phyloP scores from a whole-genome alignment of 2,888 invertebrate species.

The Oxyteleia sp. region DNA sequence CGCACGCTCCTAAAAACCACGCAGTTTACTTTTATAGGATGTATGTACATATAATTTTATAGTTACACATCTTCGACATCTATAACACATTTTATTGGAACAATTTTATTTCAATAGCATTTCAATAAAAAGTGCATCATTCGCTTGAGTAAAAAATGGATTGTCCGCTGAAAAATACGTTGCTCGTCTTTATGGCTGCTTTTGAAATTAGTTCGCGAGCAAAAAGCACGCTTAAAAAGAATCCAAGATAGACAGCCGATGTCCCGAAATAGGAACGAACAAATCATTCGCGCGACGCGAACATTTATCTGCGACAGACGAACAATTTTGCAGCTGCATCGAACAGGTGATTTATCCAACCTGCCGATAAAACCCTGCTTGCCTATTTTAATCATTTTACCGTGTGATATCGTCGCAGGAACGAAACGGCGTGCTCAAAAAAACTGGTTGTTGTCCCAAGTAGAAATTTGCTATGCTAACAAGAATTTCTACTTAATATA shows the following conservation, averaged over 20 bases:
- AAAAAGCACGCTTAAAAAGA: not conserved
- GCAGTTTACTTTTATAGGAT: not conserved
- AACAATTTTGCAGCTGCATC: conserved; percentile 34
- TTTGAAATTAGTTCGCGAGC: conserved; percentile 6
- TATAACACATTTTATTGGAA: not conserved
- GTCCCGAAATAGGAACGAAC: conserved; percentile 22
- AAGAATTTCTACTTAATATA: no score
- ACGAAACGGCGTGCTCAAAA: no score
- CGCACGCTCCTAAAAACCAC: not conserved
- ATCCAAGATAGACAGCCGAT: conserved; percentile 22
- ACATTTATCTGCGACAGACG: conserved; percentile 34
- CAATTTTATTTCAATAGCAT: conserved; percentile 14
- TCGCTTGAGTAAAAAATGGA: conserved; percentile 1
- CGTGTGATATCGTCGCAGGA: conserved; percentile 4
- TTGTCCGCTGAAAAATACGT: not conserved
- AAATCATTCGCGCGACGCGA: conserved; percentile 26
- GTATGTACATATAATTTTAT: conserved; percentile 9
- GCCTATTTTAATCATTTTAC: conserved; percentile 36
- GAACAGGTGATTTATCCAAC: conserved; percentile 35
- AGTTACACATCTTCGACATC: conserved; percentile 1
- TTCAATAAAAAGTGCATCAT: conserved; percentile 5
- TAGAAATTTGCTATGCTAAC: no score
- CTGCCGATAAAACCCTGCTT: conserved; percentile 16
- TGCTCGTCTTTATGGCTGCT: not conserved
- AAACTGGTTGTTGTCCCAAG: not conserved